Evolutionary conservation across 1,140 invertebrate species (phyloP), one percentile per base, ranked within the genome.

Genomic region (Samia ricini): DNA sequence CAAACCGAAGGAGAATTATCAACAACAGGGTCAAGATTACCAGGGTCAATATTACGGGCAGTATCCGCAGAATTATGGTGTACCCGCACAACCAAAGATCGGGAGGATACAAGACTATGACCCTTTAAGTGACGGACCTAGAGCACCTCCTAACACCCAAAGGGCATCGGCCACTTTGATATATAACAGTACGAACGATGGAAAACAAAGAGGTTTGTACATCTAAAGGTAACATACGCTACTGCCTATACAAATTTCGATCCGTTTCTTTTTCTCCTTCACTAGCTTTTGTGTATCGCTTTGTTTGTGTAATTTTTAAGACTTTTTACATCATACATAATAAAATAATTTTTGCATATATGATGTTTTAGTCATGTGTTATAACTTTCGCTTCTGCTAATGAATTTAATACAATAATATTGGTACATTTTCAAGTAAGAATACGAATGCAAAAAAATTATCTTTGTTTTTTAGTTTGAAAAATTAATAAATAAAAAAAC

Each of bases 81-180:
- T 23, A 10, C 22, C 62, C 18, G 69, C 65, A 4, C 77, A 76
- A 26, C 84, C 80, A 67, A 85, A 85, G 64, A 91, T 94, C 62
- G 95, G 95, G 20, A 94, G 95, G 87, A 96, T 96, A 66, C 94
- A 95, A 54, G 95, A 96, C 82, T 96, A 96, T 77, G 95, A 96
- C 89, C 95, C 95, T 6, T 76, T 95, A 63, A 94, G 92, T 69
- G 94, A 94, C 72, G 93, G 93, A 36, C 94, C 94, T n/a, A 92
- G 94, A 63, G 91, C 92, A 56, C 92, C 93, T 55, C 95, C 95
- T 0, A 95, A 96, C 80, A 95, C 95, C 2, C 93, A 95, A 64
- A 91, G 95, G 74, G 94, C 95, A 76, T 93, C 92, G 26, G 93
- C 94, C 22, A 97, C 96, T 42, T 92, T 97, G 66, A 97, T 98